Evolutionary conservation across 2,888 invertebrate genomes (phyloP).

Genomic region (Lagria hirta): DNA sequence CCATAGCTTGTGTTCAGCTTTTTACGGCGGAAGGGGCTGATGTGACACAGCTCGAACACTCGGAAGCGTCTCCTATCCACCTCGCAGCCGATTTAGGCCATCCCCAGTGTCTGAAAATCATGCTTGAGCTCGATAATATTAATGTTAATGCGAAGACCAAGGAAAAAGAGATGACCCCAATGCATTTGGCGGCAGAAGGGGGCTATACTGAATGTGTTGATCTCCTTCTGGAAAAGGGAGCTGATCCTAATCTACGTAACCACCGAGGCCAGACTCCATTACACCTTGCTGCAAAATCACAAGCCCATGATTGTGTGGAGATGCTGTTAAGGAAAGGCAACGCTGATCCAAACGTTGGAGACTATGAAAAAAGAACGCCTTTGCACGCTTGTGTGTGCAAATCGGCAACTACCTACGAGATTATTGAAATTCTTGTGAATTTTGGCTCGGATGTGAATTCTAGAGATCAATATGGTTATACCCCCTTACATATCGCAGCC

Average conservation of each 20-base stretch:
- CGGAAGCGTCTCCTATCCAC: conserved; percentile 79
- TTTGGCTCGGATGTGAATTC: conserved; percentile 83
- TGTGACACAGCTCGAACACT: conserved; percentile 73
- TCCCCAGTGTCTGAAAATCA: conserved; percentile 70
- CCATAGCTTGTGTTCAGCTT: conserved; percentile 75
- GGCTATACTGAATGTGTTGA: conserved; percentile 82
- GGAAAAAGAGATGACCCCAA: conserved; percentile 74
- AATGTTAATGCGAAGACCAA: conserved; percentile 72
- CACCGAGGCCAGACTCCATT: conserved; percentile 81
- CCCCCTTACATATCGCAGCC: conserved; percentile 82
- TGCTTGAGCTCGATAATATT: conserved; percentile 72
- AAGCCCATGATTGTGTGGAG: conserved; percentile 80
- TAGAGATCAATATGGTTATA: conserved; percentile 83
- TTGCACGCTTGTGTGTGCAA: conserved; percentile 85
- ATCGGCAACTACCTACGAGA: conserved; percentile 77
- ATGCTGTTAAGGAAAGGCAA: conserved; percentile 71
- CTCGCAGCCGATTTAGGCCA: conserved; percentile 79
- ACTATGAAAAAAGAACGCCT: conserved; percentile 79
- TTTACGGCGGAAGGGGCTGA: conserved; percentile 75
- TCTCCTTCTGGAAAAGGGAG: conserved; percentile 70
- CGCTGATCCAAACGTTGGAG: conserved; percentile 77
- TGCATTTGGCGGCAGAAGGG: conserved; percentile 87
- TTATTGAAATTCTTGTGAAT: conserved; percentile 74
- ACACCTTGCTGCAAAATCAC: conserved; percentile 79
- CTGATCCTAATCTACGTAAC: conserved; percentile 73